Percentiles rank a stretch among this genome's conserved stretches.
phyloP scores from a whole-genome alignment of 2,888 invertebrate genomes.

The Drosophila diplacantha region DNA sequence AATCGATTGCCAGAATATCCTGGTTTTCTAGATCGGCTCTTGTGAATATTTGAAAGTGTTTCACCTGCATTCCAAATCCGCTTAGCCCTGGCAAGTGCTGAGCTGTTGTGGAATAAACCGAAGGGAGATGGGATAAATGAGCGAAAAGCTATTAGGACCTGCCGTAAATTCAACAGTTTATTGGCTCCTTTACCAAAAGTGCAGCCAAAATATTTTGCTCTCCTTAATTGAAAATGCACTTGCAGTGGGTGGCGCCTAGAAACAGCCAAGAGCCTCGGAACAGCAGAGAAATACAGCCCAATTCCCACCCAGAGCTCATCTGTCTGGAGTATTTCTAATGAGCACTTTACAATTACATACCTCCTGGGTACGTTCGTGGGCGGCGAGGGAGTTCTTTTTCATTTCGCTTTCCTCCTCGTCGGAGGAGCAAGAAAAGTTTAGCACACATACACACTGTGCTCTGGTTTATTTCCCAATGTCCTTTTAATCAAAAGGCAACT shows the following conservation, averaged over 20 bases:
- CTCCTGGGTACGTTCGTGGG: slow-evolving; percentile 33
- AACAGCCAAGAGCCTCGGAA: neutral
- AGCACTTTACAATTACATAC: slow-evolving; percentile 70
- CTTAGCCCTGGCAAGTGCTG: slow-evolving; percentile 34
- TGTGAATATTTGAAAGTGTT: neutral
- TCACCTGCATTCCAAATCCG: slow-evolving; percentile 51
- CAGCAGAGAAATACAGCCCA: neutral
- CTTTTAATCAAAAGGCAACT: slow-evolving; percentile 65
- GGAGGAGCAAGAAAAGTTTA: slow-evolving; percentile 39
- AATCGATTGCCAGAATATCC: too few species aligned
- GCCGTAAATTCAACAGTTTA: slow-evolving; percentile 66
- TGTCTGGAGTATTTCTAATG: slow-evolving; percentile 64
- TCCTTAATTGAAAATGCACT: slow-evolving; percentile 69
- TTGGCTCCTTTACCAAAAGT: slow-evolving; percentile 47
- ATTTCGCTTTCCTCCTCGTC: slow-evolving; percentile 5
- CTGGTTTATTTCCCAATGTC: slow-evolving; percentile 48
- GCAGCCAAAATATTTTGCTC: slow-evolving; percentile 66
- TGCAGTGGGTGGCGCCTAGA: slow-evolving; percentile 7
- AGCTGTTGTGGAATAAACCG: slow-evolving; percentile 25
- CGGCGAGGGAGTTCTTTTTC: slow-evolving; percentile 22
- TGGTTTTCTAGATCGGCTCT: neutral
- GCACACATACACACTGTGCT: slow-evolving; percentile 51
- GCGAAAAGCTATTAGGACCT: slow-evolving; percentile 61
- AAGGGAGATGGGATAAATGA: slow-evolving; percentile 35
- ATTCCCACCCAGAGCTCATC: slow-evolving; percentile 13